These are phyloP conservation scores for Serilophus lunatus DNA, from an alignment of 2,113 vertebrate species.

Conservation along the genomic window DNA sequence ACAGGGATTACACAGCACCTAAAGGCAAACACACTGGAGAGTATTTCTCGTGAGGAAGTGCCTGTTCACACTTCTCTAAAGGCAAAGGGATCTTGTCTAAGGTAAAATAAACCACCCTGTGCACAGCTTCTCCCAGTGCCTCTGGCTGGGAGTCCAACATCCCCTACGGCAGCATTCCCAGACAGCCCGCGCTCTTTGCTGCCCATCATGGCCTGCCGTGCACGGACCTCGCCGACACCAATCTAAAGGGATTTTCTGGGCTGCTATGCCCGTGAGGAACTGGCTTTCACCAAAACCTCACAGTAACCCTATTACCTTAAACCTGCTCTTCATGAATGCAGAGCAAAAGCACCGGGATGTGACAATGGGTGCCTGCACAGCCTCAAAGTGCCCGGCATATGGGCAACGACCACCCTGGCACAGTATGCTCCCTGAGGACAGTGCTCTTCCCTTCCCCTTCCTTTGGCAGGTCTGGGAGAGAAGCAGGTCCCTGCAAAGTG, in stretches of 20 bases:
- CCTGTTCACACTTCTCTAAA: background rate
- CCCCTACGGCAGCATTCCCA: background rate
- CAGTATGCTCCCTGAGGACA: background rate
- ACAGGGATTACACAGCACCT: background rate
- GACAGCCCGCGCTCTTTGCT: rapidly evolving
- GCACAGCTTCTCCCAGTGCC: background rate
- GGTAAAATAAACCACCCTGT: rapidly evolving
- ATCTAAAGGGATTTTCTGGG: background rate
- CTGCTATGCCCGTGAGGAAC: background rate
- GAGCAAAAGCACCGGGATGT: background rate
- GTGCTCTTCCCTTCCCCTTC: no score
- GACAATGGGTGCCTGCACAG: background rate
- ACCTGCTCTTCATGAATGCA: background rate
- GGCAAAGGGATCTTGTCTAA: background rate
- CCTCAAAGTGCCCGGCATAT: rapidly evolving
- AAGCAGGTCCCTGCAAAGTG: background rate
- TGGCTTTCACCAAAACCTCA: background rate
- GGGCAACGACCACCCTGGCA: background rate
- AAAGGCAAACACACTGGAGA: background rate
- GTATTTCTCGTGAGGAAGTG: background rate
- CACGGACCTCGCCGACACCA: rapidly evolving
- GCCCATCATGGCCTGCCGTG: rapidly evolving
- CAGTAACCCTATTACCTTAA: background rate
- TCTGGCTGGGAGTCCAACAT: background rate
- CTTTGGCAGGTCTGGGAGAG: rapidly evolving